Evolutionary conservation across 2,113 vertebrate species (phyloP), one percentile per base, ranked within the genome.

Genomic region (Rhodinocichla rosea): DNA sequence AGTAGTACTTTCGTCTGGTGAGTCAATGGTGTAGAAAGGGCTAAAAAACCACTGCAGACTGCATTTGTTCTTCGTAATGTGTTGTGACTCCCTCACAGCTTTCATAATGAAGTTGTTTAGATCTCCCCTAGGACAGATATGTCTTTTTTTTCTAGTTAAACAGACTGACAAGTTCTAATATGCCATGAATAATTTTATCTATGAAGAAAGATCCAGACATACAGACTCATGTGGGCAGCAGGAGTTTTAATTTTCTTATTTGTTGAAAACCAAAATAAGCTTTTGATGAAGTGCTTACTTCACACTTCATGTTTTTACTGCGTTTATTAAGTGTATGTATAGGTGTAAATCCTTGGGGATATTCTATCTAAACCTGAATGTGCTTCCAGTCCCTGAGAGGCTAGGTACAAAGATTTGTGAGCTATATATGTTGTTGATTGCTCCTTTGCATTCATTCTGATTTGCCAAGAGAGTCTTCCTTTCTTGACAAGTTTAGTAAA

Each of bases 211-310:
- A 92, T 71, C 40, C 81, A 87, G 87, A 80, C 62, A 59, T 39
- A 40, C 6, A 90, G 67, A 75, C 79, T 82, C 52, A 47, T 56
- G 76, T 86, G 83, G 78, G 82, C 65, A 96, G 70, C 89, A 82
- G 62, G 53, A 82, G 77, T 90, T 95, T 95, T 92, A 81, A 93
- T 96, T 96, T 91, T 92, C 77, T 59, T 91, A 40, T 91, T 97
- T 92, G 85, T 30, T 92, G 90, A 89, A 94, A 96, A 91, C 56
- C 42, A 69, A 84, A 94, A 91, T 94, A 84, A 92, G 84, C 64
- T 45, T 94, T 82, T 94, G 92, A 90, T 95, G 44, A 95, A 96
- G 80, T 91, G 83, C 89, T 83, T 93, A 35, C 67, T 94, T 97
- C 83, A 68, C 69, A 57, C n/a, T 74, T 73, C 56, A 67, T 77